Percentiles rank a stretch among this genome's conserved stretches.
Evolutionary conservation across 37 sponge, comb jelly and placozoan genomes (phyloP).

Genomic region (Agelas oroides): DNA sequence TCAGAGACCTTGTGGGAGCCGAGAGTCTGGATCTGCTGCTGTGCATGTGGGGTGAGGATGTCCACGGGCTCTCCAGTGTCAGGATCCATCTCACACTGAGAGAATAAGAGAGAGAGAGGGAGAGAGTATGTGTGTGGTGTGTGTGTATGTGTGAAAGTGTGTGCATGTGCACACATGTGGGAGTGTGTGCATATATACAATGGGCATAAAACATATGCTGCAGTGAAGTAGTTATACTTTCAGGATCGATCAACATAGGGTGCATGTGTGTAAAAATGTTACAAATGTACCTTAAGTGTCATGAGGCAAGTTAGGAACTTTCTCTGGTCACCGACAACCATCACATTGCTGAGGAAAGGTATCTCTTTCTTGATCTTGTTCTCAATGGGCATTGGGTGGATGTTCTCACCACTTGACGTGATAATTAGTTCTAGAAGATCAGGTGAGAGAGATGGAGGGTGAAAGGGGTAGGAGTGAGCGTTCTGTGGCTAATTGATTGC

Average conservation of each 20-base stretch:
- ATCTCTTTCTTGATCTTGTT: constrained; percentile 57
- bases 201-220: no score
- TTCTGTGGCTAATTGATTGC: not conserved
- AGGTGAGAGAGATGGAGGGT: not conserved
- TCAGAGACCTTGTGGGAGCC: constrained; percentile 61
- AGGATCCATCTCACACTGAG: no score
- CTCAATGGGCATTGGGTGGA: constrained; percentile 86
- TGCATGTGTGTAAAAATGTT: not conserved
- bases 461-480: not conserved
- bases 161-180: no score
- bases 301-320: constrained; percentile 74
- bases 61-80: no score
- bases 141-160: no score
- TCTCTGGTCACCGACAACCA: constrained; percentile 74
- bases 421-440: constrained; percentile 74
- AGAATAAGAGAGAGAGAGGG: no score
- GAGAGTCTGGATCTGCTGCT: constrained; percentile 19
- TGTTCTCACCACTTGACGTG: constrained; percentile 88
- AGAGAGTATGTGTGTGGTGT: no score
- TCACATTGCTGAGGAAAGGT: constrained; percentile 73
- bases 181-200: not conserved
- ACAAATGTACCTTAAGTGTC: no score
- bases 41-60: no score
- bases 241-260: no score
- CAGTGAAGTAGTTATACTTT: no score